Evolutionary conservation across 2,113 vertebrate species (phyloP), one percentile per base, ranked within the genome.

Genomic region (Oryzias melastigma): DNA sequence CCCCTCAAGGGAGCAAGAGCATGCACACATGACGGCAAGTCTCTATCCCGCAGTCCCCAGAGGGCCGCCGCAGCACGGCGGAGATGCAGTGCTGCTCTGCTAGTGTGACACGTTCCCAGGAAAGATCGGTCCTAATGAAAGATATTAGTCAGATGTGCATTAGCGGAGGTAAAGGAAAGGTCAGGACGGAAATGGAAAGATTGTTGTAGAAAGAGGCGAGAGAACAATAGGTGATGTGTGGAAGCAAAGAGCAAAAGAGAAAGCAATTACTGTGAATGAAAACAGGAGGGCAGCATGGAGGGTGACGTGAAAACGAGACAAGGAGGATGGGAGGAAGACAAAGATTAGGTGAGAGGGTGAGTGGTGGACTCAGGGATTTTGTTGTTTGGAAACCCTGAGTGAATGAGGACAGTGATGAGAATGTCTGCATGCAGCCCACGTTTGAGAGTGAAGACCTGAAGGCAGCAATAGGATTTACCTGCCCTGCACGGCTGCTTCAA

Each of bases 121-220:
- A 86, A 73, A 84, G 64, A 85, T 85, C 52, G 71, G 58, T 70
- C 58, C 73, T 89, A 89, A 89, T 88, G 79, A 85, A 81, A 81
- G 75, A 78, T 85, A 86, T 85, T 85, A 80, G 65, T 84, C 76
- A 80, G 60, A 64, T 62, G 68, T 55, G 72, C 79, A 85, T 87
- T 84, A 80, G 54, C 50, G 19, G 61, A 69, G 76, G 81, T 82
- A 81, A 82, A 67, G 72, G 67, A 78, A 82, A 83, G 88, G 86
- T 87, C 83, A 85, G 52, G 27, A 69, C 58, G 48, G 49, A 80
- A 68, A 66, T 1, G n/a, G 55, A 62, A 46, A 66, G 61, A 61
- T n/a, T 59, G 62, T 55, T 29, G 19, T 8, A 49, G 35, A 58
- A 50, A 50, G 25, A 52, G 55, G 43, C 7, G 55, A 51, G 5